phyloP scores from a whole-genome alignment of 2,888 invertebrate species.

The Drosophila mercatorum region DNA sequence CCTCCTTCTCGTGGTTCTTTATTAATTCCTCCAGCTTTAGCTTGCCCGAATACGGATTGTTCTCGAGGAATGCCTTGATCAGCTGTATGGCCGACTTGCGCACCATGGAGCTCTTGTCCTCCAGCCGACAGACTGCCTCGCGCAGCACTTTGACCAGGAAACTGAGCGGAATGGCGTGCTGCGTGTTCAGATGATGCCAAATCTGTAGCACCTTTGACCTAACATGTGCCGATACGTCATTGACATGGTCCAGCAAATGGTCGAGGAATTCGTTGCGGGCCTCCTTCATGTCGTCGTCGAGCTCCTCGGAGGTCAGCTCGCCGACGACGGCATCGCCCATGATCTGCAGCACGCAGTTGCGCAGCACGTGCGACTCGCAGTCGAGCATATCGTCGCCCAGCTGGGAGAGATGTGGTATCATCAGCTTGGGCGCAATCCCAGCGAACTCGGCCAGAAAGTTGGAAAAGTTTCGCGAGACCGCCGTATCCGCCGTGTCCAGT shows the following conservation, averaged over 20 bases:
- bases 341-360: constrained; percentile 93
- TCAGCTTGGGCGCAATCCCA: constrained; percentile 80
- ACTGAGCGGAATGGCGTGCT: constrained; percentile 91
- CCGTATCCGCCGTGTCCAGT: constrained; percentile 79
- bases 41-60: constrained; percentile 94
- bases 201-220: constrained; percentile 93
- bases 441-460: constrained; percentile 83
- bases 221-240: constrained; percentile 93
- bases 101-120: constrained; percentile 93
- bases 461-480: constrained; percentile 82
- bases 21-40: constrained; percentile 86
- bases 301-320: constrained; percentile 90
- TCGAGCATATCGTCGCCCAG: constrained; percentile 83
- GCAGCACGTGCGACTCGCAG: constrained; percentile 88
- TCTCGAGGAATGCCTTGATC: constrained; percentile 89
- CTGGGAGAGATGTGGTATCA: constrained; percentile 83
- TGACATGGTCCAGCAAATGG: constrained; percentile 91
- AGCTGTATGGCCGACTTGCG: constrained; percentile 90
- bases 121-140: constrained; percentile 89
- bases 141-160: constrained; percentile 89
- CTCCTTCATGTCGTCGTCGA: constrained; percentile 88
- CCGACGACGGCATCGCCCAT: constrained; percentile 91
- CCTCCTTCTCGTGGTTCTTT: constrained; percentile 86
- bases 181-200: constrained; percentile 91
- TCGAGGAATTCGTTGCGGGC: constrained; percentile 92